Evolutionary conservation across 2,888 invertebrate genomes (phyloP).

Genomic region (Neoscelio sp.): DNA sequence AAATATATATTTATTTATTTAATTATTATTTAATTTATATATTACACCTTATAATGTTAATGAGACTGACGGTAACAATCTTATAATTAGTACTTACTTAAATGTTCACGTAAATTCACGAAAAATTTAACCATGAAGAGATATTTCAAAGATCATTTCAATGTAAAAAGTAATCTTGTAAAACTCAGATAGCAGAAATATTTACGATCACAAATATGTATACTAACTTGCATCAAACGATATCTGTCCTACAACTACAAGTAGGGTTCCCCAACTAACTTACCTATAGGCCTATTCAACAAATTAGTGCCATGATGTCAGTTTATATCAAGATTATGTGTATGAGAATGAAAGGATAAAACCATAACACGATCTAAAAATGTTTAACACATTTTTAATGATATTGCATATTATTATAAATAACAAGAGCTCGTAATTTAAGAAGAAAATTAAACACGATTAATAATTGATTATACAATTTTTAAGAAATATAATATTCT

Average conservation of each 20-base stretch:
- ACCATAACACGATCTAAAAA: conserved; percentile 48
- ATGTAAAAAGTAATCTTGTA: conserved; percentile 1
- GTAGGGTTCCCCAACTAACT: conserved; percentile 75
- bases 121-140: too few relatives aligned
- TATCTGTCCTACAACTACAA: conserved; percentile 62
- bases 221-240: conserved; percentile 59
- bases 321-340: conserved; percentile 79
- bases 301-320: conserved; percentile 82
- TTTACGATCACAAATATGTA: conserved; percentile 58
- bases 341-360: conserved; percentile 60
- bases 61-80: too few relatives aligned
- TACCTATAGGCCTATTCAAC: conserved; percentile 80
- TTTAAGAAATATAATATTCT: too few relatives aligned
- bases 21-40: too few relatives aligned
- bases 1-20: too few relatives aligned
- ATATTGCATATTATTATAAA: conserved; percentile 1
- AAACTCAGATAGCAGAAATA: conserved; percentile 10
- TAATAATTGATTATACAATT: too few relatives aligned
- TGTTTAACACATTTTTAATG: conserved; percentile 29
- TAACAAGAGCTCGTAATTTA: background rate
- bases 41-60: too few relatives aligned
- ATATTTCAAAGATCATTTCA: too few relatives aligned
- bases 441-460: too few relatives aligned
- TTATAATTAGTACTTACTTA: too few relatives aligned
- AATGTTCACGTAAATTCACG: too few relatives aligned